Percentiles rank a stretch among this genome's conserved stretches.
Conservation (phyloP, 2,888 invertebrate species). For the Heteromurus nitidus region DNA sequence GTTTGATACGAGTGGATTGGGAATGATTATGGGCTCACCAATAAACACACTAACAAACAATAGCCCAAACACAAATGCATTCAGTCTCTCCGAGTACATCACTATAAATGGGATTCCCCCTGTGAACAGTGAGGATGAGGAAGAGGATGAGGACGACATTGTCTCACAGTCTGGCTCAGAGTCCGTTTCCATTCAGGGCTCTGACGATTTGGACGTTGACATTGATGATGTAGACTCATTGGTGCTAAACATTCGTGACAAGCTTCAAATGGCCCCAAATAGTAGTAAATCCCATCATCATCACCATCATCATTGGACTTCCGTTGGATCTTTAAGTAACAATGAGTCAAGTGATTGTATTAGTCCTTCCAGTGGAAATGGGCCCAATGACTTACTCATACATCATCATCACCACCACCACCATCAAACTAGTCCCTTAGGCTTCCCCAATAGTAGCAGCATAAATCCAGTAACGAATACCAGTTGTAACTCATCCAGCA, state of each 20-base stretch:
- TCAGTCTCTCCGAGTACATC: conserved; percentile 63
- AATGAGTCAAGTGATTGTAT: conserved; percentile 17
- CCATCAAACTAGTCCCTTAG: conserved; percentile 53
- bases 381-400: conserved; percentile 34
- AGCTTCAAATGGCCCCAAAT: conserved; percentile 70
- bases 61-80: conserved; percentile 65
- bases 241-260: conserved; percentile 71
- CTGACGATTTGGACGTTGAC: conserved; percentile 70
- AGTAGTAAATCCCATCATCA: too few species aligned
- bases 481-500: conserved; percentile 12
- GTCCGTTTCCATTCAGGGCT: conserved; percentile 65
- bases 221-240: conserved; percentile 71
- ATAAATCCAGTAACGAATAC: conserved; percentile 30
- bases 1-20: conserved; percentile 60
- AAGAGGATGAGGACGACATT: conserved; percentile 67
- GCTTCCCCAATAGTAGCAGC: conserved; percentile 48
- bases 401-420: conserved; percentile 48
- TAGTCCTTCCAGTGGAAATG: conserved; percentile 43
- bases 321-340: conserved; percentile 33
- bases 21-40: conserved; percentile 58
- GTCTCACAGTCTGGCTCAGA: conserved; percentile 67
- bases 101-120: conserved; percentile 66
- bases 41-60: conserved; percentile 63
- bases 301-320: conserved; percentile 29
- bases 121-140: conserved; percentile 70